These are phyloP conservation scores for Camptogramma bilineatum DNA, from an alignment of 2,888 invertebrate genomes.

Conservation along the genomic window DNA sequence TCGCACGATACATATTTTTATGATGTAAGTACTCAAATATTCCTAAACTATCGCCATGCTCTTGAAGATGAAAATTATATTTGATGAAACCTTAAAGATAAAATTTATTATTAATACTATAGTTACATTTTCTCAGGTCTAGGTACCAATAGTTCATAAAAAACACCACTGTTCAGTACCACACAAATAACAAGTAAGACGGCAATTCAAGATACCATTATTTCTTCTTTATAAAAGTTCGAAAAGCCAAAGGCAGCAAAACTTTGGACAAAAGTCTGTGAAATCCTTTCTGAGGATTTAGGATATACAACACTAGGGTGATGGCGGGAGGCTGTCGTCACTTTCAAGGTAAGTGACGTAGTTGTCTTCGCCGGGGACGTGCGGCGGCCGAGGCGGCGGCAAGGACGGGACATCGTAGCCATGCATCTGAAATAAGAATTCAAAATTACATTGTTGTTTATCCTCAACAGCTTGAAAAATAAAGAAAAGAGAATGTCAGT, in stretches of 20 bases:
- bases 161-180: conserved; percentile 23
- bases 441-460: not conserved
- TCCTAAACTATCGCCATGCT: no score
- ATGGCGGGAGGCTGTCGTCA: conserved; percentile 91
- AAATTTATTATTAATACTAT: conserved; percentile 9
- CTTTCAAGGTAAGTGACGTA: conserved; percentile 97
- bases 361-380: conserved; percentile 89
- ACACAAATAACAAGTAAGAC: conserved; percentile 32
- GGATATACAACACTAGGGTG: conserved; percentile 87
- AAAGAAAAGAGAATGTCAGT: not conserved
- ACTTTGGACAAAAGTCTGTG: conserved; percentile 34
- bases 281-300: conserved; percentile 54
- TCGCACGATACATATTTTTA: not conserved
- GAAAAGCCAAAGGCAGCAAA: conserved; percentile 17
- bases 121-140: conserved; percentile 17
- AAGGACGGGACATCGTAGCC: conserved; percentile 92
- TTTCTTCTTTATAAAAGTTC: conserved; percentile 15
- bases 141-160: conserved; percentile 7
- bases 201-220: conserved; percentile 18
- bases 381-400: conserved; percentile 87
- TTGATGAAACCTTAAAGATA: conserved; percentile 7
- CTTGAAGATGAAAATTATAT: not conserved
- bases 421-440: conserved; percentile 90
- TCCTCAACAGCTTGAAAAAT: not conserved
- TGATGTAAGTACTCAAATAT: not conserved